Base-by-base conservation (phyloP, 2,797 vertebrate species). In the Danio tinwini region DNA sequence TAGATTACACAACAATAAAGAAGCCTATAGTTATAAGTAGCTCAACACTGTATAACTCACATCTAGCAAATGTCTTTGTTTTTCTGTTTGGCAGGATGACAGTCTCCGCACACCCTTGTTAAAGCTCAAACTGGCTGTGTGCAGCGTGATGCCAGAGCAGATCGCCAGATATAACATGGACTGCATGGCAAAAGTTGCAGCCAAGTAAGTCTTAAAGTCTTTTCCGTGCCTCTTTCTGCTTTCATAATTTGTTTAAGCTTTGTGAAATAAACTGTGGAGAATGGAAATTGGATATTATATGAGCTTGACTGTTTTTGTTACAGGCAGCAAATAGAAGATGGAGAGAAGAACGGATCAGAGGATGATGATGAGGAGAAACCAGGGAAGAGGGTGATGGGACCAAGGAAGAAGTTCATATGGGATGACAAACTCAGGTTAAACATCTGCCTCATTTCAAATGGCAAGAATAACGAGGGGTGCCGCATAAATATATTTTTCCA, bases 81-180 rank as follows among this genome's bases (percentile, higher is more conserved):
- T 55, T 17, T 49, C 14, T 37, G 8, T 81, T 12, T 68, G 17
- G 52, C 88, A 98, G 98, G 98, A 99, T 74, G 97, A 98, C 88
- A 94, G 95, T 65, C 90, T 98, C 82, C 94, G 95, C 88, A 93
- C 95, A 59, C 98, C 98, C 2, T 88, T 98, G 85, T 88, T 98
- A 79, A 97, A 96, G 88, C 92, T 99, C 88, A 98, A 97, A 87
- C 85, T 98, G 85, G 97, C 97, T 0, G 96, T 99, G 87, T 97
- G 95, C 85, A 96, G 93, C 0, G 95, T 96, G 84, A 99, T 99
- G 98, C 98, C 97, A 5, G 96, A 97, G 78, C 98, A 99, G 90
- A 92, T 97, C 11, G 93, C 94, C 74, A 95, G 93, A 88, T 99
- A 96, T 87, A 96, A 98, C 87, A 95, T 97, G 89, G 97, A 98